A percentile compares a stretch with the other conserved stretches of the same genome.
Conservation (phyloP, 2,888 invertebrate genomes). For the Charanyca ferruginea region DNA sequence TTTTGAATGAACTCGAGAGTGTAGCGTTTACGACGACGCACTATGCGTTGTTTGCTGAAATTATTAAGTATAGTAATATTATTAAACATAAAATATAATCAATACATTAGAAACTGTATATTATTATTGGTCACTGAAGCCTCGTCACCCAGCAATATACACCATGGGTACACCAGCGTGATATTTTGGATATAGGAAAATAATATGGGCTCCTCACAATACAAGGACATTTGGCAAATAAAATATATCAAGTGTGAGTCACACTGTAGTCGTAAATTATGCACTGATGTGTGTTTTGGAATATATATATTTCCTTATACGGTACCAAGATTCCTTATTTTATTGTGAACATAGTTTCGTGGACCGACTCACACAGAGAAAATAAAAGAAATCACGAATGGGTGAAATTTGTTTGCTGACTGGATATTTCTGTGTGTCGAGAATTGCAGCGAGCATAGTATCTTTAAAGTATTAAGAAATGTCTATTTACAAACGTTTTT, state of each 20-base stretch:
- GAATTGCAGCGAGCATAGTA: slow-evolving; percentile 12
- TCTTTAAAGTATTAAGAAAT: slow-evolving; percentile 20
- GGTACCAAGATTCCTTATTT: slow-evolving; percentile 48
- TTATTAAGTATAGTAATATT: too few species aligned
- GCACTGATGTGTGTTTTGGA: slow-evolving; percentile 36
- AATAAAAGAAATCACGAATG: slow-evolving; percentile 41
- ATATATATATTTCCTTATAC: slow-evolving; percentile 55
- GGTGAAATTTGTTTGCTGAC: slow-evolving; percentile 39
- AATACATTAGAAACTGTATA: too few species aligned
- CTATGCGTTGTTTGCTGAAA: too few species aligned
- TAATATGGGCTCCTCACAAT: slow-evolving; percentile 4
- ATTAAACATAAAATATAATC: too few species aligned
- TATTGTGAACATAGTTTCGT: slow-evolving; percentile 44
- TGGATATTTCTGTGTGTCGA: slow-evolving; percentile 26
- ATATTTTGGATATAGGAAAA: slow-evolving; percentile 10
- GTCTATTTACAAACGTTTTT: slow-evolving; percentile 13
- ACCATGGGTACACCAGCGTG: background rate
- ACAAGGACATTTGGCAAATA: slow-evolving; percentile 32
- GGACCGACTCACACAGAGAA: slow-evolving; percentile 23
- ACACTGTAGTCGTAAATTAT: slow-evolving; percentile 48
- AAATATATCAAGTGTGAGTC: slow-evolving; percentile 40
- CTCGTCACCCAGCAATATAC: slow-evolving; percentile 2
- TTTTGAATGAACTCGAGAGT: too few species aligned
- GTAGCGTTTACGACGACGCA: too few species aligned
- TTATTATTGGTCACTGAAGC: background rate